Evolutionary conservation across 2,888 invertebrate species (phyloP).

Genomic region (Dasysyrphus tricinctus): DNA sequence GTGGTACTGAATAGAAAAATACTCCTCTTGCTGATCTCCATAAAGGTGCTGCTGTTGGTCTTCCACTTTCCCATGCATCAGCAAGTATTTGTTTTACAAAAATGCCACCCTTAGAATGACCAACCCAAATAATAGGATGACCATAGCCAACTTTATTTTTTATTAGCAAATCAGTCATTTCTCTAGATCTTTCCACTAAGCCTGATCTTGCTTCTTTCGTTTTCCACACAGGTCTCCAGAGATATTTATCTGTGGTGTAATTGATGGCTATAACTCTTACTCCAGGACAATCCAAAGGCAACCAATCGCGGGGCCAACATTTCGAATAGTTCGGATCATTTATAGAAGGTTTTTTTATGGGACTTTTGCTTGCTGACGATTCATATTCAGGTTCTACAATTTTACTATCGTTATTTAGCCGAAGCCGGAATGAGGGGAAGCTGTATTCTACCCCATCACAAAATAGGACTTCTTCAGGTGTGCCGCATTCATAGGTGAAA

Average conservation of each 20-base stretch:
- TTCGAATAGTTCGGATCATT: slow-evolving; percentile 85
- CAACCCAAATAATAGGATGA: slow-evolving; percentile 92
- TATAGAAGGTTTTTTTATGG: slow-evolving; percentile 67
- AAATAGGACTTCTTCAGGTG: slow-evolving; percentile 79
- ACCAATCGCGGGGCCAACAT: slow-evolving; percentile 95
- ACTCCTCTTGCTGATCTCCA: slow-evolving; percentile 87
- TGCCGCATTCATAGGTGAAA: slow-evolving; percentile 79
- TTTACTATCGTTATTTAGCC: slow-evolving; percentile 80
- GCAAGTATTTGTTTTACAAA: slow-evolving; percentile 93
- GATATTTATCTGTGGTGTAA: slow-evolving; percentile 91
- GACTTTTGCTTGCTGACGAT: slow-evolving; percentile 73
- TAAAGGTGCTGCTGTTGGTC: slow-evolving; percentile 83
- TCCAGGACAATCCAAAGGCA: slow-evolving; percentile 90
- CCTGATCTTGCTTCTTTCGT: slow-evolving; percentile 87
- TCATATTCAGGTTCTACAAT: slow-evolving; percentile 78
- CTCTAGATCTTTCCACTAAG: slow-evolving; percentile 88
- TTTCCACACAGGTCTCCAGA: slow-evolving; percentile 91
- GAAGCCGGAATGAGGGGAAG: slow-evolving; percentile 82
- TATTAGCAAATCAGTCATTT: slow-evolving; percentile 89
- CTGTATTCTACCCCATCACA: slow-evolving; percentile 82
- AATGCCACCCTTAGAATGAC: slow-evolving; percentile 93
- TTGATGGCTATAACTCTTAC: slow-evolving; percentile 92
- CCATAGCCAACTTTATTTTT: slow-evolving; percentile 88
- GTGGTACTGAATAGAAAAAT: slow-evolving; percentile 95
- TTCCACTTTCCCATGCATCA: slow-evolving; percentile 85